These are phyloP conservation scores for Vulpes ferrilata DNA, from an alignment of 2,113 vertebrate species.

Conservation along the genomic window DNA sequence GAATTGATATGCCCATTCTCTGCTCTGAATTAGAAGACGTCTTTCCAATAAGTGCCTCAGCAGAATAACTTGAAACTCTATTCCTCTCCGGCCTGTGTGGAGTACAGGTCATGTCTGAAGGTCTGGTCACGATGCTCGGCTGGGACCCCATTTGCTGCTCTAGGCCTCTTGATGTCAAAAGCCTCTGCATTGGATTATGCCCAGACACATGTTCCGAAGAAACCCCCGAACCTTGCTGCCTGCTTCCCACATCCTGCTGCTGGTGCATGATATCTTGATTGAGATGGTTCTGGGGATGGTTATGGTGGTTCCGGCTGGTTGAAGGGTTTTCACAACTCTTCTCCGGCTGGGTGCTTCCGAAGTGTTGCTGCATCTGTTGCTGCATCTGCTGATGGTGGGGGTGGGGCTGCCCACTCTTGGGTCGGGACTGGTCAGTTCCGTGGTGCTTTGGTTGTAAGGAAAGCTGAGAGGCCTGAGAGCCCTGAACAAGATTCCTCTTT, in stretches of 20 bases:
- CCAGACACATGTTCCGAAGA: constrained; percentile 88
- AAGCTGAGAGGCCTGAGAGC: constrained; percentile 91
- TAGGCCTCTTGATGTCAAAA: constrained; percentile 94
- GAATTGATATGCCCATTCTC: constrained; percentile 94
- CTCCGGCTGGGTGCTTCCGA: constrained; percentile 92
- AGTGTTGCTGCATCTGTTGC: constrained; percentile 94
- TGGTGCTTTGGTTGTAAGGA: constrained; percentile 95
- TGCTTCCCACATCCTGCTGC: constrained; percentile 91
- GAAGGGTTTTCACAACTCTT: constrained; percentile 95
- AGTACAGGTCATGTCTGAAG: constrained; percentile 94
- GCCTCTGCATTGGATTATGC: constrained; percentile 94
- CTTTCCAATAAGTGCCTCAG: constrained; percentile 98
- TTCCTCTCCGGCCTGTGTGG: constrained; percentile 97
- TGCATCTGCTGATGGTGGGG: constrained; percentile 90
- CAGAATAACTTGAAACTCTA: constrained; percentile 97
- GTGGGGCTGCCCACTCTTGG: constrained; percentile 88
- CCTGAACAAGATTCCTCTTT: constrained; percentile 93
- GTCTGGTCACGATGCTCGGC: constrained; percentile 92
- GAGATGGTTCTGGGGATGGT: constrained; percentile 90
- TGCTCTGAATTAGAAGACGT: constrained; percentile 93
- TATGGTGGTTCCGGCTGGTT: constrained; percentile 90
- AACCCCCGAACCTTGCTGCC: constrained; percentile 85
- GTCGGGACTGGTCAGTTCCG: constrained; percentile 88
- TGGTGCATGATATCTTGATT: constrained; percentile 90
- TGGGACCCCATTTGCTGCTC: constrained; percentile 97